These are phyloP conservation scores for Miniopterus natalensis DNA, from an alignment of 2,113 vertebrate genomes.

Conservation along the genomic window DNA sequence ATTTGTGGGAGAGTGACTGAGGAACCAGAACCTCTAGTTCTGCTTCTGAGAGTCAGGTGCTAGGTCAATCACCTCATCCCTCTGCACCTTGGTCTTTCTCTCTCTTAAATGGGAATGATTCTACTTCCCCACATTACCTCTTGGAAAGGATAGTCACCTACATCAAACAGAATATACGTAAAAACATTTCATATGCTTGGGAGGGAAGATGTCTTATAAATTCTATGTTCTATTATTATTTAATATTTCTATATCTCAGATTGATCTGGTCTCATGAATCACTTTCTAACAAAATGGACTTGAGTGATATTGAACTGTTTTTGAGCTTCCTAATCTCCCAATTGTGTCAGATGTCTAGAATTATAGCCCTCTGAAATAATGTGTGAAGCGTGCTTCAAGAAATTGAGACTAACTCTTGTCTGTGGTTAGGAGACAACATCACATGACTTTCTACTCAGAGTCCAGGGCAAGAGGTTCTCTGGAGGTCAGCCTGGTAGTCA, in stretches of 20 bases:
- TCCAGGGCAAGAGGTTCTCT: background rate
- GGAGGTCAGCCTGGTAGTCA: background rate
- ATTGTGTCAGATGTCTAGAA: conserved; percentile 65
- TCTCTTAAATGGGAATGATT: conserved; percentile 65
- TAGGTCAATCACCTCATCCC: background rate
- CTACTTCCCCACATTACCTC: background rate
- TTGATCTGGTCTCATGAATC: conserved; percentile 69
- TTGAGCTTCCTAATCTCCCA: conserved; percentile 71
- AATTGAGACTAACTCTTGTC: background rate
- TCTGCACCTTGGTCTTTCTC: background rate
- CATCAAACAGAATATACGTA: conserved; percentile 28
- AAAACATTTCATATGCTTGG: conserved; percentile 51
- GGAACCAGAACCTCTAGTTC: background rate
- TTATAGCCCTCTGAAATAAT: conserved; percentile 63
- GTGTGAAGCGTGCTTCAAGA: conserved; percentile 20
- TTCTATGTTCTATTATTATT: conserved; percentile 68
- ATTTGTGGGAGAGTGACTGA: background rate
- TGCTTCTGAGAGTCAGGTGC: background rate
- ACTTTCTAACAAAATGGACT: conserved; percentile 72
- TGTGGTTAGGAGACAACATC: conserved; percentile 41
- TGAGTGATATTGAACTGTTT: conserved; percentile 67
- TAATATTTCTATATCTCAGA: conserved; percentile 70
- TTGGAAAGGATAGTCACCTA: conserved; percentile 33
- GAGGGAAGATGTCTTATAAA: conserved; percentile 47
- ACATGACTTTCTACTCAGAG: background rate